Evolutionary conservation across 2,888 invertebrate genomes (phyloP).

Genomic region (Netelia virgata): DNA sequence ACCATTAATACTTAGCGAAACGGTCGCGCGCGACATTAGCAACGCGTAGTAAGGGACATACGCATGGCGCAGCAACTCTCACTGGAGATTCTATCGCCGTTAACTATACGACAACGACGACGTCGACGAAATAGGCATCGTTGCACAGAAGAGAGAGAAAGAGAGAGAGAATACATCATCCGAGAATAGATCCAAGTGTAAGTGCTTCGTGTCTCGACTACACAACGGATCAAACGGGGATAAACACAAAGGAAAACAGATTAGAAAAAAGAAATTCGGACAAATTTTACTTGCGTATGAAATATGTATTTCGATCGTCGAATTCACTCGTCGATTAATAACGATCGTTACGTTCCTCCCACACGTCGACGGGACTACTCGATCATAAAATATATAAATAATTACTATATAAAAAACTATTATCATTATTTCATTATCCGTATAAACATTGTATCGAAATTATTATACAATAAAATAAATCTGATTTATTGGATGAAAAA

Average conservation of each 20-base stretch:
- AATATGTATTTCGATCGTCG: too few relatives aligned
- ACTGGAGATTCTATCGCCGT: conserved; percentile 59
- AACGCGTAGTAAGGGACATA: conserved; percentile 38
- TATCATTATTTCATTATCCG: too few relatives aligned
- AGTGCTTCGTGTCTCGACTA: conserved; percentile 16
- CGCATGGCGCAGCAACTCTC: conserved; percentile 20
- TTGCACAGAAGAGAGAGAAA: background rate
- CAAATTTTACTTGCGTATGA: too few relatives aligned
- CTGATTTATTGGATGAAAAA: background rate
- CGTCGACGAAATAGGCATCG: conserved; percentile 52
- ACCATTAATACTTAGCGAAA: conserved; percentile 79
- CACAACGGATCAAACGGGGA: background rate
- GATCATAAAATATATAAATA: background rate
- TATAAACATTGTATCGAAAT: too few relatives aligned
- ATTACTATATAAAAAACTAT: background rate
- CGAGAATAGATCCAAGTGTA: conserved; percentile 57
- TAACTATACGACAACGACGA: conserved; percentile 46
- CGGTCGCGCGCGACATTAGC: conserved; percentile 65
- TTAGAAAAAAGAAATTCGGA: too few relatives aligned
- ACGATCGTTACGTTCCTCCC: background rate
- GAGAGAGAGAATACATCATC: conserved; percentile 30
- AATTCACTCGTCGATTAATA: too few relatives aligned
- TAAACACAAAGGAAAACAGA: background rate
- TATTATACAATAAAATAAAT: too few relatives aligned
- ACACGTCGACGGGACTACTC: background rate